phyloP scores from a whole-genome alignment of 2,888 invertebrate species.

The Athalia circularis region DNA sequence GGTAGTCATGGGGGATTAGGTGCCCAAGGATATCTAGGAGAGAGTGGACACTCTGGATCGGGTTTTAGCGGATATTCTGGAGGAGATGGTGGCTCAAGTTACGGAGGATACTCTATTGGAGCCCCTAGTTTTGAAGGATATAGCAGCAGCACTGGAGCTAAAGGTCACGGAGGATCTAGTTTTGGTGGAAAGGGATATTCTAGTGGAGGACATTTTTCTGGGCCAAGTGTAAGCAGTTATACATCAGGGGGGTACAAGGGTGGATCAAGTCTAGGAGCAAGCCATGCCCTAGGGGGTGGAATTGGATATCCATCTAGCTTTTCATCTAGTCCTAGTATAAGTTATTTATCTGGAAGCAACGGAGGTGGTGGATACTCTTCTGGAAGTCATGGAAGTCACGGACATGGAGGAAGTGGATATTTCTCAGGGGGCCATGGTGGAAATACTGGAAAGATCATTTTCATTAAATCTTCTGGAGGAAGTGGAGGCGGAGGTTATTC shows the following conservation, averaged over 20 bases:
- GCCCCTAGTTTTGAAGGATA: conserved; percentile 45
- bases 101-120: conserved; percentile 44
- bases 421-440: conserved; percentile 47
- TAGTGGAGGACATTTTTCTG: conserved; percentile 28
- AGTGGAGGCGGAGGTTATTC: conserved; percentile 50
- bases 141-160: background rate
- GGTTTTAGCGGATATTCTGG: conserved; percentile 48
- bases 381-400: conserved; percentile 34
- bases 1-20: conserved; percentile 49
- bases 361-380: conserved; percentile 45
- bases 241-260: conserved; percentile 41
- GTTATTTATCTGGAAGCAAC: conserved; percentile 38
- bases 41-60: conserved; percentile 39
- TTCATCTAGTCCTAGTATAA: conserved; percentile 27
- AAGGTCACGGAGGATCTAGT: conserved; percentile 40
- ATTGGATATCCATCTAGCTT: conserved; percentile 29
- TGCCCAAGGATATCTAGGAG: conserved; percentile 17
- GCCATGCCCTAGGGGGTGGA: conserved; percentile 11
- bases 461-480: conserved; percentile 60
- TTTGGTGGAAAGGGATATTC: conserved; percentile 16
- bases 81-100: conserved; percentile 35
- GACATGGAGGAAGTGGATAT: conserved; percentile 44
- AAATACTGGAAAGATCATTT: conserved; percentile 58
- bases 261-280: conserved; percentile 23
- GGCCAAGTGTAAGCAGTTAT: conserved; percentile 29